These are phyloP conservation scores for Monodelphis domestica DNA, from an alignment of 2,797 vertebrate species.

Conservation along the genomic window DNA sequence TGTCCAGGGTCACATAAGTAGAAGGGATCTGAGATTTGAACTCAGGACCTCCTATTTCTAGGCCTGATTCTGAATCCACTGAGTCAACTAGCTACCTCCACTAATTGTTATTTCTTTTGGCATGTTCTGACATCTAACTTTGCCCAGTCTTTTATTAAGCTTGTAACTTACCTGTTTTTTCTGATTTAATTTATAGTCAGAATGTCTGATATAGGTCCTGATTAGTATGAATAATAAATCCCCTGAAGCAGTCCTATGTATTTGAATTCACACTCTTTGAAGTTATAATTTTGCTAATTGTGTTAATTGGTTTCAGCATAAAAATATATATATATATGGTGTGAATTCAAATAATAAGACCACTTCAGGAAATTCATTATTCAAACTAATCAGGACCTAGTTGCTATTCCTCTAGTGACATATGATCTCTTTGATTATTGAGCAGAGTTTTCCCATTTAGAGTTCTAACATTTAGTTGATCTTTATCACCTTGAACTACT, in stretches of 20 bases:
- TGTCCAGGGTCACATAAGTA: too few relatives aligned
- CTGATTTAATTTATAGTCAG: neutral
- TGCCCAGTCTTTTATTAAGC: neutral
- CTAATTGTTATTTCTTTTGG: neutral
- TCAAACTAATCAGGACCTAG: neutral
- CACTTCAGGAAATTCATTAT: neutral
- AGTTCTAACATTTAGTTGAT: neutral
- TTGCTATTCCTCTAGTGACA: neutral
- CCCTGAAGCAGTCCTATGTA: neutral
- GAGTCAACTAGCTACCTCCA: too few relatives aligned
- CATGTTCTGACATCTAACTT: neutral
- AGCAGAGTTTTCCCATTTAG: neutral
- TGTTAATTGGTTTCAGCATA: neutral
- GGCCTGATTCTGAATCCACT: too few relatives aligned
- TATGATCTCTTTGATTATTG: neutral
- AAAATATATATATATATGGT: neutral
- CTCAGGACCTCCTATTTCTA: too few relatives aligned
- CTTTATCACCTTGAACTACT: neutral
- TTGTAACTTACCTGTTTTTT: neutral
- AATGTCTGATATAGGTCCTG: neutral
- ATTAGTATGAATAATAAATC: neutral
- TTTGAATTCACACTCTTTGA: neutral
- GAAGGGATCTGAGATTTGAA: too few relatives aligned
- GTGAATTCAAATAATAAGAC: neutral
- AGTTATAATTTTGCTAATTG: neutral